Evolutionary conservation across 2,113 vertebrate species (phyloP).

Genomic region (Saguinus midas): DNA sequence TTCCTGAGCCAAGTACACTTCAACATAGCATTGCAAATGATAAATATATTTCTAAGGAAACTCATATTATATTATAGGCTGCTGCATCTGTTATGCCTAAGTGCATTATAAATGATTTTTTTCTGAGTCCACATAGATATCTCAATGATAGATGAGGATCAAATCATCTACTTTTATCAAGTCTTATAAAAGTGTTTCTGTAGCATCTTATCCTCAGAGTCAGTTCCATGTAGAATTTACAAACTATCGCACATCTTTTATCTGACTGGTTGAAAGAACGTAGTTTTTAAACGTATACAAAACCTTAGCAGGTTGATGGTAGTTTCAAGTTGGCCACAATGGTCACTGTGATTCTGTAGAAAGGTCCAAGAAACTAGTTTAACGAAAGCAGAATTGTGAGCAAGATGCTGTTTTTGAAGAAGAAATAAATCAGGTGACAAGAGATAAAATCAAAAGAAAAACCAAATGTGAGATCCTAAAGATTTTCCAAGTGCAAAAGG

Average conservation of each 20-base stretch:
- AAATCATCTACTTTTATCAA: constrained; percentile 30
- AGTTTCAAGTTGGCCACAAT: neutral
- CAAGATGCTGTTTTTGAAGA: neutral
- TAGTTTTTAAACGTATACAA: neutral
- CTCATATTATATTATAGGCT: neutral
- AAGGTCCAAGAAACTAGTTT: neutral
- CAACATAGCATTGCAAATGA: neutral
- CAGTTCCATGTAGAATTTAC: constrained; percentile 31
- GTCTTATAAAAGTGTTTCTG: neutral
- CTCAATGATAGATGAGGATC: neutral
- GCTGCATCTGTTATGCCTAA: neutral
- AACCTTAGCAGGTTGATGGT: neutral
- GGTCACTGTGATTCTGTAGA: neutral
- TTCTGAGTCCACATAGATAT: constrained; percentile 7
- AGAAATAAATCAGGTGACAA: neutral
- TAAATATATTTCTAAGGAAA: constrained; percentile 35
- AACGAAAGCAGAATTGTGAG: neutral
- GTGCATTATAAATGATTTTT: constrained; percentile 52
- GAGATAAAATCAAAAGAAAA: neutral
- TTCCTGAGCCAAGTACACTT: constrained; percentile 10
- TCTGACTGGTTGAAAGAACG: neutral
- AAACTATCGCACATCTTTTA: neutral
- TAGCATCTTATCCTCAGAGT: neutral
- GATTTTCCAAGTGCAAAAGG: neutral
- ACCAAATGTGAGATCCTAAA: neutral